Evolutionary conservation across 2,113 vertebrate species (phyloP).

Genomic region (Miniopterus natalensis): DNA sequence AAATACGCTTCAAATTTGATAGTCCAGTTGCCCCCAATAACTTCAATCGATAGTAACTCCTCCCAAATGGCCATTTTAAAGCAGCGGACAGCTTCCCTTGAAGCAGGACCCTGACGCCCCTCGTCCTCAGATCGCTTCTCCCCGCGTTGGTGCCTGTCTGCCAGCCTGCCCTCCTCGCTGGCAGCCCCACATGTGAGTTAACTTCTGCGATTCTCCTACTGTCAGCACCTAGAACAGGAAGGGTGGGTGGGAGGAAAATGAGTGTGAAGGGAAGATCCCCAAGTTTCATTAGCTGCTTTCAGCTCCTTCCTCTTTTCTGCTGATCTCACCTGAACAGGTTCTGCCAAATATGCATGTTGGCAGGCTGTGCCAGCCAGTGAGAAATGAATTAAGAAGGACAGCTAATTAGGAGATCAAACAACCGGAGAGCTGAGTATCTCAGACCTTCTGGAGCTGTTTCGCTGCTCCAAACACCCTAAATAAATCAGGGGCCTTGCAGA

Average conservation of each 20-base stretch:
- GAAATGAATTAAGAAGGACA: constrained; percentile 79
- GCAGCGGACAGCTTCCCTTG: background rate
- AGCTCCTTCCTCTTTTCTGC: constrained; percentile 69
- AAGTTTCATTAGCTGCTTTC: constrained; percentile 66
- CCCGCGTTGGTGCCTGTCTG: background rate
- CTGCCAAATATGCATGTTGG: constrained; percentile 76
- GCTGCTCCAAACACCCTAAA: constrained; percentile 62
- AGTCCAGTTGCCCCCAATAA: background rate
- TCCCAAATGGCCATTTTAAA: background rate
- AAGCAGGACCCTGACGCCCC: background rate
- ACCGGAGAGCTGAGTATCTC: constrained; percentile 71
- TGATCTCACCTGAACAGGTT: constrained; percentile 72
- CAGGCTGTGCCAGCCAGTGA: constrained; percentile 71
- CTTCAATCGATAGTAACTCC: background rate
- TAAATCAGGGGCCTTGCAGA: constrained; percentile 76
- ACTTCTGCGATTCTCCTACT: background rate
- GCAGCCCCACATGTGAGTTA: too few species aligned
- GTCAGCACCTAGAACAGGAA: background rate
- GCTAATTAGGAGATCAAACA: constrained; percentile 85
- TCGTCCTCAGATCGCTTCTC: background rate
- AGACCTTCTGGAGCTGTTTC: constrained; percentile 74
- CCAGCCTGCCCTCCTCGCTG: background rate
- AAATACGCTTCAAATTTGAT: background rate
- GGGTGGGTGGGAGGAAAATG: background rate
- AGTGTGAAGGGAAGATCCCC: background rate